Evolutionary conservation across 1,140 invertebrate species (phyloP).

Genomic region (Uloborus diversus): DNA sequence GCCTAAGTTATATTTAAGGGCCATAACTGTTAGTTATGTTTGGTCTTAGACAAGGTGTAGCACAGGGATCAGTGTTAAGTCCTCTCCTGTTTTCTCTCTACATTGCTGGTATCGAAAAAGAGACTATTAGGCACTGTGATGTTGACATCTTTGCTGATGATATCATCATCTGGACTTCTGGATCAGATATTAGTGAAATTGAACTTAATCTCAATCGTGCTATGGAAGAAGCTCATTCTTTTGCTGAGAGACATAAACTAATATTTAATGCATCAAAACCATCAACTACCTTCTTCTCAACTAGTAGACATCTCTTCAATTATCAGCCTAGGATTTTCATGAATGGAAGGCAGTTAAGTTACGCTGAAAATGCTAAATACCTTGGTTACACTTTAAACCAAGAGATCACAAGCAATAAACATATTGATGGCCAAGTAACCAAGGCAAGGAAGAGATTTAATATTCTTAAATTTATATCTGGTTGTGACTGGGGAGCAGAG

Average conservation of each 20-base stretch:
- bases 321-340: background rate
- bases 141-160: no score
- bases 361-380: background rate
- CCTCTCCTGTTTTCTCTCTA: no score
- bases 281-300: background rate
- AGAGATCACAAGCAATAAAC: background rate
- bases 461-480: constrained; percentile 4
- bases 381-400: background rate
- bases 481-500: background rate
- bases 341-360: background rate
- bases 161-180: no score
- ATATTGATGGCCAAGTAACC: background rate
- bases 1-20: no score
- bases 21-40: no score
- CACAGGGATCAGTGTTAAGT: no score
- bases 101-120: no score
- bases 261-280: background rate
- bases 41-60: no score
- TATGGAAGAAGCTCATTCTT: background rate
- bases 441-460: background rate
- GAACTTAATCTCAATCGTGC: background rate
- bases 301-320: background rate
- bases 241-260: background rate
- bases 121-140: no score
- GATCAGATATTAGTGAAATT: no score